phyloP scores from a whole-genome alignment of 2,888 invertebrate genomes.

The Clepsis dumicolana region DNA sequence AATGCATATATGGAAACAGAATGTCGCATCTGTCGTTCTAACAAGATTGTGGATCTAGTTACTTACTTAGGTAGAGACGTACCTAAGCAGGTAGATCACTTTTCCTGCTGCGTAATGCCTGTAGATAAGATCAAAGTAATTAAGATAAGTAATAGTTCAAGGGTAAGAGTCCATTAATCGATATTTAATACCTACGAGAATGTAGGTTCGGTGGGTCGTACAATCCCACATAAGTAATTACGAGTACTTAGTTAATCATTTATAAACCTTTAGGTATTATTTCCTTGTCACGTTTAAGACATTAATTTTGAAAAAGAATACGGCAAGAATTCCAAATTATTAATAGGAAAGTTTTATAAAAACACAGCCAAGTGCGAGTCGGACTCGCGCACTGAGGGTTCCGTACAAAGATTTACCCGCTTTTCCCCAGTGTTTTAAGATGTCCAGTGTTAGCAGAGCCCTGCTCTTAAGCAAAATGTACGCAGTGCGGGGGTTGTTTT shows the following conservation, averaged over 20 bases:
- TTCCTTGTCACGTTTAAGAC: too few species aligned
- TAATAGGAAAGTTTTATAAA: too few species aligned
- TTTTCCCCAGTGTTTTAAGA: too few species aligned
- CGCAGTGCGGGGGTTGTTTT: too few species aligned
- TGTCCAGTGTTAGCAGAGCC: too few species aligned
- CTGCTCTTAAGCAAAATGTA: too few species aligned
- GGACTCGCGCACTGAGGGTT: too few species aligned
- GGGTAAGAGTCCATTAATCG: not conserved
- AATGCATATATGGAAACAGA: not conserved
- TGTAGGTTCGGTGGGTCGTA: not conserved
- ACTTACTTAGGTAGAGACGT: not conserved
- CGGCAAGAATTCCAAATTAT: too few species aligned
- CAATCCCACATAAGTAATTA: not conserved
- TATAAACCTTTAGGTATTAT: not conserved
- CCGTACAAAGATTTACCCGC: too few species aligned
- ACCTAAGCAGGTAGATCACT: not conserved
- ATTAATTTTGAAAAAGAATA: too few species aligned
- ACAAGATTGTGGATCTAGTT: not conserved
- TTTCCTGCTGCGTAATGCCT: not conserved
- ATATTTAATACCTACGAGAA: not conserved
- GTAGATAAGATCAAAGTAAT: conserved; percentile 1
- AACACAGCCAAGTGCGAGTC: too few species aligned
- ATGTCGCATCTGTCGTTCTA: not conserved
- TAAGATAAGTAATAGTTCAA: conserved; percentile 3
- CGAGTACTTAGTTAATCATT: not conserved